phyloP scores from a whole-genome alignment of 2,888 invertebrate species.

The Drymonia ruficornis region DNA sequence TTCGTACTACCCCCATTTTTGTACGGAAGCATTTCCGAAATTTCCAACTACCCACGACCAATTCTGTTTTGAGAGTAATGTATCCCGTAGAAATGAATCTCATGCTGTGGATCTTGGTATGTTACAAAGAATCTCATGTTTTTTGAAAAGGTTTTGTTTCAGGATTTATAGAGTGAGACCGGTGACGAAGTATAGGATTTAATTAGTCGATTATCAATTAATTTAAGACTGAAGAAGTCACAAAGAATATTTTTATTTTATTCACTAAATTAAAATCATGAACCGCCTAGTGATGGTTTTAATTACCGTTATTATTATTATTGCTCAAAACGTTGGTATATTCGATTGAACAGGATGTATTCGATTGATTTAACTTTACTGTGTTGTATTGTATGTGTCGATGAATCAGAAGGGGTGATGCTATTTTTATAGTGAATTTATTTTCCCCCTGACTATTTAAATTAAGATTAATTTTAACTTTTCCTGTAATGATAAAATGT shows the following conservation, averaged over 20 bases:
- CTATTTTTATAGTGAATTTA: too few relatives aligned
- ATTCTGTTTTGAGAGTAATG: conserved; percentile 52
- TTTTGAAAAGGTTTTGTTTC: conserved; percentile 73
- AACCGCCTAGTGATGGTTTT: too few relatives aligned
- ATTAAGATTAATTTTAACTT: too few relatives aligned
- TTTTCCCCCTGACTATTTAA: too few relatives aligned
- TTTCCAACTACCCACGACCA: conserved; percentile 68
- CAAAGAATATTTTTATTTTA: not conserved
- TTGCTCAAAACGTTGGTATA: too few relatives aligned
- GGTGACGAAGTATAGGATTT: conserved; percentile 23
- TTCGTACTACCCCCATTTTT: conserved; percentile 90
- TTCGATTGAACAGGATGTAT: too few relatives aligned
- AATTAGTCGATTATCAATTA: conserved; percentile 1
- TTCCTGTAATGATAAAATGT: too few relatives aligned
- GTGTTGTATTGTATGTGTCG: too few relatives aligned
- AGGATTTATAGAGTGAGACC: conserved; percentile 68
- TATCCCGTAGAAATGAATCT: conserved; percentile 60
- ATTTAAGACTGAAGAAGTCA: not conserved
- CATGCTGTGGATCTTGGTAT: conserved; percentile 64
- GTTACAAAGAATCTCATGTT: conserved; percentile 73
- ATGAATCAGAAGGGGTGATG: too few relatives aligned
- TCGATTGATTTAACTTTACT: too few relatives aligned
- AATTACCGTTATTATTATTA: too few relatives aligned
- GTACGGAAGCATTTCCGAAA: conserved; percentile 89
- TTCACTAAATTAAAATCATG: not conserved